A percentile compares a stretch with the other conserved stretches of the same genome.
Conservation (phyloP, 2,797 vertebrate species). For the Sebastes vulpes region DNA sequence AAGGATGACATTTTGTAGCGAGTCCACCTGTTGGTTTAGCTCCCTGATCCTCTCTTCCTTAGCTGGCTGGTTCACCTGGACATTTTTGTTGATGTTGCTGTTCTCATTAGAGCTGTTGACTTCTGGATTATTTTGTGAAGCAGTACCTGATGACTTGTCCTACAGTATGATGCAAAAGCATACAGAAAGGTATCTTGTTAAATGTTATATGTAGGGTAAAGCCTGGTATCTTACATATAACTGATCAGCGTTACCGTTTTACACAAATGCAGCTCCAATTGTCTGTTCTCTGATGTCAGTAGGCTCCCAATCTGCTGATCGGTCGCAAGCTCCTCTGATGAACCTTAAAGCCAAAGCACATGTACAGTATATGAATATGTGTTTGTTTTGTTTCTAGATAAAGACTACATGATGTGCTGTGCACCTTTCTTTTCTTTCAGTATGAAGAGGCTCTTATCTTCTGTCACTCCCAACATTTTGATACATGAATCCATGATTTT, state of each 20-base stretch:
- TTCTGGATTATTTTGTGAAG: constrained; percentile 22
- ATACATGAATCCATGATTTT: constrained; percentile 76
- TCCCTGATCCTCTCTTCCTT: constrained; percentile 82
- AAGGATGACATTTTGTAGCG: constrained; percentile 79
- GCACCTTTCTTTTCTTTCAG: constrained; percentile 77
- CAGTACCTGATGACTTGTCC: constrained; percentile 50
- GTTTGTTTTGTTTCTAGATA: background rate
- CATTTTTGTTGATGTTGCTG: constrained; percentile 42
- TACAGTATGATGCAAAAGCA: constrained; percentile 21
- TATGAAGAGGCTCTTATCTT: constrained; percentile 73
- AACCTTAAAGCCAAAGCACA: constrained; percentile 60
- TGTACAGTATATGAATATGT: background rate
- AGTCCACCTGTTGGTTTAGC: constrained; percentile 84
- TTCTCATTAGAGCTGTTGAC: constrained; percentile 35
- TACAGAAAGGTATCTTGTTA: background rate
- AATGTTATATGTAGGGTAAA: background rate
- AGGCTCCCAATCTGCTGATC: constrained; percentile 81
- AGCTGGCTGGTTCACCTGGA: constrained; percentile 36
- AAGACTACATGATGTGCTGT: background rate
- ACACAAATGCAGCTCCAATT: constrained; percentile 81
- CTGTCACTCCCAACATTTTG: constrained; percentile 78
- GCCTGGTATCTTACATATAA: background rate
- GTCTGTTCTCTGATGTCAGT: constrained; percentile 63
- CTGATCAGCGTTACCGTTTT: constrained; percentile 69
- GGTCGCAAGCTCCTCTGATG: constrained; percentile 65